Evolutionary conservation across 2,797 vertebrate species (phyloP).

Genomic region (Protosalanx chinensis): DNA sequence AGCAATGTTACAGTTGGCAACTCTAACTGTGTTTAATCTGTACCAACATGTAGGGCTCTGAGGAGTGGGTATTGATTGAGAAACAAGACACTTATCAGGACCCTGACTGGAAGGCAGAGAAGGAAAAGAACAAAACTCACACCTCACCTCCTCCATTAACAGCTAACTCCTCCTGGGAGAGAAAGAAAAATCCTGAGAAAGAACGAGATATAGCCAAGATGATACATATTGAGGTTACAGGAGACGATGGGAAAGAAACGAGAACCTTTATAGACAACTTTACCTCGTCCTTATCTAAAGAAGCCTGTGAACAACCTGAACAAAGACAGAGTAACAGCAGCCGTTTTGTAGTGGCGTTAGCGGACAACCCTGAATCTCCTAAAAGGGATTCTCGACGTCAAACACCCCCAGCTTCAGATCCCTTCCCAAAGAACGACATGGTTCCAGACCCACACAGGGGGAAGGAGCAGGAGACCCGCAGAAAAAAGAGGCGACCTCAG

Average conservation of each 20-base stretch:
- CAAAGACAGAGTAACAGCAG: constrained; percentile 39
- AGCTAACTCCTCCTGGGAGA: constrained; percentile 62
- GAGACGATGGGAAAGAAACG: constrained; percentile 68
- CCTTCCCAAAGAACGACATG: constrained; percentile 39
- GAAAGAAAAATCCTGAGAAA: constrained; percentile 60
- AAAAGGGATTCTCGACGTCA: constrained; percentile 58
- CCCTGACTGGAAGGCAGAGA: constrained; percentile 68
- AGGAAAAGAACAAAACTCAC: constrained; percentile 62
- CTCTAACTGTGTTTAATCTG: constrained; percentile 95
- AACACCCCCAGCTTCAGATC: constrained; percentile 40
- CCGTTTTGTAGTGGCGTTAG: constrained; percentile 53
- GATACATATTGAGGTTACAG: constrained; percentile 68
- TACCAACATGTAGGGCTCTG: constrained; percentile 96
- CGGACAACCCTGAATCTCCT: constrained; percentile 51
- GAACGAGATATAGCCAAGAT: constrained; percentile 61
- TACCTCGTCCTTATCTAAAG: constrained; percentile 53
- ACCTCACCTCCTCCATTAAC: constrained; percentile 35
- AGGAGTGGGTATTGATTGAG: constrained; percentile 99
- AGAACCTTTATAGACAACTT: constrained; percentile 70
- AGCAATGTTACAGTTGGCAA: constrained; percentile 51
- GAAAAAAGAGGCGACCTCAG: constrained; percentile 71
- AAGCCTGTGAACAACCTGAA: constrained; percentile 50
- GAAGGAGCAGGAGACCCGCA: constrained; percentile 49
- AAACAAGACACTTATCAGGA: constrained; percentile 83
- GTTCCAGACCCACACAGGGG: constrained; percentile 32